Evolutionary conservation across 1,140 invertebrate species (phyloP).

Genomic region (Rhyacophila brunnea): DNA sequence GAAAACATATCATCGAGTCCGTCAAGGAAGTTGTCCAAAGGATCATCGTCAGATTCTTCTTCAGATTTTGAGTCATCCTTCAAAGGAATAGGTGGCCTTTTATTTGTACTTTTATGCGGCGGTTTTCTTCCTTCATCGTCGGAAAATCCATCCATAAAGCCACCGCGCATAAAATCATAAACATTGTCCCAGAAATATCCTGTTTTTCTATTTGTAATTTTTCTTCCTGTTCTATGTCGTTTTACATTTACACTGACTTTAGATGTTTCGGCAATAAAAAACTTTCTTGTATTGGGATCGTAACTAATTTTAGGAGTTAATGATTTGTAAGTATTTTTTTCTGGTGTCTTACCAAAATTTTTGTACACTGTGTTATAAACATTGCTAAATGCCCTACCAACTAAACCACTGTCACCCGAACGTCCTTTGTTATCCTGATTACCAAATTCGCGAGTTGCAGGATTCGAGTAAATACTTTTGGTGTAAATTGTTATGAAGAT

Average conservation of each 20-base stretch:
- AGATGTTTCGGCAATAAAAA: not conserved
- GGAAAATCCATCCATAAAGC: constrained; percentile 11
- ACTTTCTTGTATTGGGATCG: constrained; percentile 18
- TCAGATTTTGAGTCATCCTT: constrained; percentile 6
- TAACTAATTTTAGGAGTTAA: constrained; percentile 18
- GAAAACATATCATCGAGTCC: constrained; percentile 24
- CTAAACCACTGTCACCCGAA: too few species aligned
- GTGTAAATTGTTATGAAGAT: constrained; percentile 22
- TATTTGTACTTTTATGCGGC: constrained; percentile 16
- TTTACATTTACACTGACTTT: too few species aligned
- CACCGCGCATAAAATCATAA: constrained; percentile 18
- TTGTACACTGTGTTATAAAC: not conserved
- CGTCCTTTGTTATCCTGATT: too few species aligned
- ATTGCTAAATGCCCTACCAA: not conserved
- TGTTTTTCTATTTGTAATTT: too few species aligned
- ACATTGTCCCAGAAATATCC: constrained; percentile 14
- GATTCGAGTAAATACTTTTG: constrained; percentile 17
- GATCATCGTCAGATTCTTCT: constrained; percentile 21
- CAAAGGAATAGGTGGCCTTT: not conserved
- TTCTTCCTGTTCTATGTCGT: too few species aligned
- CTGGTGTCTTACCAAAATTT: not conserved
- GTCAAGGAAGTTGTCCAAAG: constrained; percentile 22
- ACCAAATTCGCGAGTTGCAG: not conserved
- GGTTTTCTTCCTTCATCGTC: constrained; percentile 15
- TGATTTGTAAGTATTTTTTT: not conserved